Evolutionary conservation across 2,888 invertebrate species (phyloP), one percentile per base, ranked within the genome.

Genomic region (Stenodera caucasica): DNA sequence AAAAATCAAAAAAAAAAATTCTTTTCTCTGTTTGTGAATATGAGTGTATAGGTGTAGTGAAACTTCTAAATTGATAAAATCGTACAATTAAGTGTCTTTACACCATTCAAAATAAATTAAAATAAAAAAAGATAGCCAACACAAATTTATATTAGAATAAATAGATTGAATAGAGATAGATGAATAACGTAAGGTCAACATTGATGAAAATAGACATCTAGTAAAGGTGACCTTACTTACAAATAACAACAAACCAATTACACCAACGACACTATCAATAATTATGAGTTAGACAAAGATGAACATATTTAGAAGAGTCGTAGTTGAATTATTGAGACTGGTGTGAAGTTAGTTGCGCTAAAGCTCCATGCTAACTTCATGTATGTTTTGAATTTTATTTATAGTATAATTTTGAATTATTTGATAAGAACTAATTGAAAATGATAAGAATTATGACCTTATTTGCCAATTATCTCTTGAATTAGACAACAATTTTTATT

Each of bases 1-100:
- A 68, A 68, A 66, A 61, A 65, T 65, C 53, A 26, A 37, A 58
- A 49, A 49, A 32, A 26, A 32, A 32, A n/a, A 18, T 49, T n/a
- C 21, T 53, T 21, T 49, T 33, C 2, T 49, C 37, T 51, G n/a
- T 26, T 5, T 26, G 26, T 26, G 26, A 5, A 26, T 26, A 26
- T 26, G 4, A 5, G 4, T 26, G 7, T 3, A 26, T 5, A 5
- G 7, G 26, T 26, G 3, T 5, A 26, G 7, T 26, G 3, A 26
- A 26, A 26, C 26, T 26, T 7, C 3, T 5, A 26, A 26, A 26
- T 5, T 26, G 7, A 26, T 26, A 26, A 26, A 26, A 26, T 26
- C 26, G 7, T 26, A 26, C 3, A 35, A 14, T 33, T n/a, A 35
- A 35, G 18, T 45, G 18, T 21, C 45, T 45, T 45, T 21, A 45